Evolutionary conservation across 2,888 invertebrate species (phyloP), one percentile per base, ranked within the genome.

Genomic region (Ecliptopera silaceata): DNA sequence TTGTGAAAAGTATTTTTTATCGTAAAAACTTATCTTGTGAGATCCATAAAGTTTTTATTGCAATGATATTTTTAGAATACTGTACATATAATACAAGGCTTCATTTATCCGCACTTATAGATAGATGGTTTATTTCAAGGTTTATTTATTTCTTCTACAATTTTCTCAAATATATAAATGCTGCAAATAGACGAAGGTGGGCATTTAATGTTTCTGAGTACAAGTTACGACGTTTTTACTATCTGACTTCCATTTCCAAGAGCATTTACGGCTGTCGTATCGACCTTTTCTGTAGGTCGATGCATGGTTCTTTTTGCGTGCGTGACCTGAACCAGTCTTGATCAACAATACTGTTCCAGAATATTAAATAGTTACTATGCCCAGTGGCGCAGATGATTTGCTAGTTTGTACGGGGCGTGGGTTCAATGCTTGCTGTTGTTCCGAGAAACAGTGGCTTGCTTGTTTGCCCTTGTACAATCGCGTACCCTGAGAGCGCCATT

Each of bases 401-500:
- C 17, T 6, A 53, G 48, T 53, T 29, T 18, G 39, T 58, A 58
- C 15, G 2, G 36, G 18, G n/a, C n/a, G 8, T 42, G 54, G 56
- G 76, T 71, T 76, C 74, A 73, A 71, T 59, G 71, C 59, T 68
- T 73, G 67, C 53, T 58, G 61, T 68, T 70, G 72, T 86, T 82
- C 82, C 63, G 56, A 78, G 84, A 84, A 86, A 88, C 86, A 86
- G 84, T 80, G 77, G 86, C 76, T 75, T 78, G 74, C 76, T 84
- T 87, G 82, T 86, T 76, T 70, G 63, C 58, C 41, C 58, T 61
- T 60, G 63, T 65, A 62, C 65, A 64, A 60, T 65, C 64, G 56
- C 59, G 63, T 62, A 64, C 63, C 63, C 71, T 80, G 69, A 70
- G 79, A 76, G 76, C 61, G 65, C 31, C 71, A 83, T 86, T 86